Evolutionary conservation across 2,113 vertebrate species (phyloP).

Genomic region (Hiodon tergisus): DNA sequence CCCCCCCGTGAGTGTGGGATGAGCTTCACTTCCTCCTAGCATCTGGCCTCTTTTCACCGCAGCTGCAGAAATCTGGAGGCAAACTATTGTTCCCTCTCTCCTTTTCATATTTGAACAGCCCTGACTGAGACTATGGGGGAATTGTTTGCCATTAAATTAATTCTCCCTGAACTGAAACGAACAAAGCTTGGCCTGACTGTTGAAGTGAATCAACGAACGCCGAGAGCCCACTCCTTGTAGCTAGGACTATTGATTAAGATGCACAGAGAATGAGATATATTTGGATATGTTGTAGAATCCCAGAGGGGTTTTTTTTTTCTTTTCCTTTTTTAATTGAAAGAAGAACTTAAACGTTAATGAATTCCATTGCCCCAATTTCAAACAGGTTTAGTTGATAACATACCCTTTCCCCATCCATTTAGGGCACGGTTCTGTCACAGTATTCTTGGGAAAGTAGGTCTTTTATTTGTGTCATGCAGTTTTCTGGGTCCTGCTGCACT

Average conservation of each 20-base stretch:
- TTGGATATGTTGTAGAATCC: not conserved
- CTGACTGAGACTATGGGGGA: conserved; percentile 1
- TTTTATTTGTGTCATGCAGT: conserved; percentile 19
- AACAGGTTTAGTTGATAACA: not conserved
- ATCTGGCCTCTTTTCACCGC: conserved; percentile 9
- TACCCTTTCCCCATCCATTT: not conserved
- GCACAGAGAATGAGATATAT: not conserved
- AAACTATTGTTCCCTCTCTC: not conserved
- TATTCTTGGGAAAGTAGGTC: conserved; percentile 7
- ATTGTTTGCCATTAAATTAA: not conserved
- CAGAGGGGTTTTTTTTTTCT: too few relatives aligned
- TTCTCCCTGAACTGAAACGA: not conserved
- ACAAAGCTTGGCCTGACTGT: not conserved
- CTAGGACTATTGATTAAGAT: not conserved
- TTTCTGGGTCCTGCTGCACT: conserved; percentile 2
- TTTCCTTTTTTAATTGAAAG: too few relatives aligned
- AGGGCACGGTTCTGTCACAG: not conserved
- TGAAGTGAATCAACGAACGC: not conserved
- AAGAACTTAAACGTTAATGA: too few relatives aligned
- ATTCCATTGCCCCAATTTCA: not conserved
- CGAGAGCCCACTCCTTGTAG: not conserved
- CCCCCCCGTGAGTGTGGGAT: not conserved
- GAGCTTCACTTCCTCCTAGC: not conserved
- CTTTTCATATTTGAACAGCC: not conserved
- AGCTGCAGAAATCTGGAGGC: not conserved